Base-by-base conservation (phyloP, 2,113 vertebrate species). In the Chinchilla lanigera region DNA sequence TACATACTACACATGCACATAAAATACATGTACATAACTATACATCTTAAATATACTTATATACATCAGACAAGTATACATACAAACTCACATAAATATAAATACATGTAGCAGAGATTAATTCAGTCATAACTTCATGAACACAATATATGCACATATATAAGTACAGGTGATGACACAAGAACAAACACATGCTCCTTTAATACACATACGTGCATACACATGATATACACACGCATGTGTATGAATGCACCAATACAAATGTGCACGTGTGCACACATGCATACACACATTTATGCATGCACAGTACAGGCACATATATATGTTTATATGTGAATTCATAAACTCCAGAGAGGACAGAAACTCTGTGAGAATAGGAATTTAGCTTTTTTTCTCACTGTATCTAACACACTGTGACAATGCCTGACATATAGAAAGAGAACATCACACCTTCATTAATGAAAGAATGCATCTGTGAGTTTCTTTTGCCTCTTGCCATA, bases 401-500 rank as follows among this genome's bases (percentile, higher is more conserved):
- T 58, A 71, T 52, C 44, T 56, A 94, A 83, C 9, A 58, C 28
- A 52, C 14, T 78, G 28, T 50, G 61, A 44, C 3, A 82, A 84
- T 22, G 22, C 44, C 78, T 80, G 41, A 44, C 24, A 89, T 24
- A 60, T 16, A 85, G 77, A 71, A 87, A 71, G 60, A 75, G 71
- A 30, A 63, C 0, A 24, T 30, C 20, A 85, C 1, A 14, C 80
- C 52, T 33, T 22, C 67, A 16, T 54, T 80, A 95, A 75, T 44
- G 16, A 80, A 38, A 10, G 38, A 71, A 88, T 38, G 47, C 47
- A 50, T 35, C 44, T 47, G 60, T 80, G 73, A 26, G 28, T 88
- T 89, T 86, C 22, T 94, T 38, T 71, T 94, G 52, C 44, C 11
- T 35, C 56, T 20, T 75, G 35, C 24, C 91, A 71, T 69, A 54